Base-by-base conservation (phyloP, 2,888 invertebrate genomes). In the Drosophila cognata region DNA sequence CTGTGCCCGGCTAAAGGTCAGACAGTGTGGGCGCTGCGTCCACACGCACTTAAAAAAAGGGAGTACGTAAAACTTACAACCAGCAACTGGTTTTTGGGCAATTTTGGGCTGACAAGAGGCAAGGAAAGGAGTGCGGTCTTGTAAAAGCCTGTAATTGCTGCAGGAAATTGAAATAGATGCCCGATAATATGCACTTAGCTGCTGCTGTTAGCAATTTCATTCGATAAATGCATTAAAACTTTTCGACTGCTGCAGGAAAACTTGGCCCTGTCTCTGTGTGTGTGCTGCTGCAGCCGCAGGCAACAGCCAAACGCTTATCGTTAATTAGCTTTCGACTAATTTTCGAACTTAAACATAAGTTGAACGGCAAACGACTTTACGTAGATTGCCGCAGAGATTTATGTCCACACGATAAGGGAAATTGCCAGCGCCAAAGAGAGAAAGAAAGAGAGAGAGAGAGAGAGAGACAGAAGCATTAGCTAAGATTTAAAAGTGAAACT, bases 101-200 rank as follows among this genome's bases (percentile, higher is more conserved):
- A 16, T 25, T 41, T 50, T 41, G 29, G 68, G 2, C n/a, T 16
- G 13, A 16, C 11, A 8, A 1, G n/a, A 29, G 11, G 46, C 46
- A 48, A 13, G 31, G 21, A 21, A 33, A n/a, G 55, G 28, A 48
- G 38, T 16, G 35, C 36, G 28, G 28, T 13, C 13, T 38, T 21
- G 57, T 57, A 38, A 62, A 65, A 28, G 66, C 57, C 72, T 81
- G 84, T 84, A 86, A 89, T 89, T 86, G 82, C 85, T 77, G 73
- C 71, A 78, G 88, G 88, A 89, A 86, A 86, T 87, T 89, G 89
- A 89, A 89, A 89, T 86, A 86, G 89, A 86, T 89, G 88, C 88
- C 85, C 85, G 89, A 86, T 89, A 86, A 89, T 89, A 86, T 80
- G 85, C 89, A 86, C 85, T 86, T 87, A 74, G 74, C 68, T 79